A percentile compares a stretch with the other conserved stretches of the same genome.
Evolutionary conservation across 92 coral and sea anemone species (phyloP).

Genomic region (Parazoanthus darwini): DNA sequence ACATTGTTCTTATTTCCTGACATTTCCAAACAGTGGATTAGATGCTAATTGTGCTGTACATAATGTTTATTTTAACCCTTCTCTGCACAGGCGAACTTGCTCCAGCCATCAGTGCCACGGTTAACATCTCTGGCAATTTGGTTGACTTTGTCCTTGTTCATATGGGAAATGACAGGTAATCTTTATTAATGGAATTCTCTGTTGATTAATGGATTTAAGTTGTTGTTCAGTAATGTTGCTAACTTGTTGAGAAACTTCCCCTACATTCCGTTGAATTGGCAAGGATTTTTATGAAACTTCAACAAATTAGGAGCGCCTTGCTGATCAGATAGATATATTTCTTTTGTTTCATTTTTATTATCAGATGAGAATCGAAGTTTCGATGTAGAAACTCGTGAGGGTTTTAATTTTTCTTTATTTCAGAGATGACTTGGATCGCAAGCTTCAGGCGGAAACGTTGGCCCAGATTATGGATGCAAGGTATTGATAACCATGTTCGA

Average conservation of each 20-base stretch:
- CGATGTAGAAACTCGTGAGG: not conserved
- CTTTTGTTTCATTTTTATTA: not conserved
- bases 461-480: constrained; percentile 86
- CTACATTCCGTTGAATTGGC: too few species aligned
- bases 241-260: too few species aligned
- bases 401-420: not conserved
- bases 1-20: too few species aligned
- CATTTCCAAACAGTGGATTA: too few species aligned
- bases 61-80: not conserved
- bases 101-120: constrained; percentile 94
- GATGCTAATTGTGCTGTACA: too few species aligned
- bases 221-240: too few species aligned
- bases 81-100: constrained; percentile 87
- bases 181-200: too few species aligned
- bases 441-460: constrained; percentile 86
- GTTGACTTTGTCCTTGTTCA: constrained; percentile 91
- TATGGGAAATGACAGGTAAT: constrained; percentile 97
- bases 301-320: not conserved
- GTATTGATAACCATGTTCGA: constrained; percentile 22
- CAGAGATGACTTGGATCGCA: constrained; percentile 92
- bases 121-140: constrained; percentile 83
- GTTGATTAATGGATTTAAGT: too few species aligned
- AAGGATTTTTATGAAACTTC: not conserved
- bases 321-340: too few species aligned
- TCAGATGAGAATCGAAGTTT: not conserved